These are phyloP conservation scores for Ochropacha duplaris DNA, from an alignment of 2,888 invertebrate species.

Conservation along the genomic window DNA sequence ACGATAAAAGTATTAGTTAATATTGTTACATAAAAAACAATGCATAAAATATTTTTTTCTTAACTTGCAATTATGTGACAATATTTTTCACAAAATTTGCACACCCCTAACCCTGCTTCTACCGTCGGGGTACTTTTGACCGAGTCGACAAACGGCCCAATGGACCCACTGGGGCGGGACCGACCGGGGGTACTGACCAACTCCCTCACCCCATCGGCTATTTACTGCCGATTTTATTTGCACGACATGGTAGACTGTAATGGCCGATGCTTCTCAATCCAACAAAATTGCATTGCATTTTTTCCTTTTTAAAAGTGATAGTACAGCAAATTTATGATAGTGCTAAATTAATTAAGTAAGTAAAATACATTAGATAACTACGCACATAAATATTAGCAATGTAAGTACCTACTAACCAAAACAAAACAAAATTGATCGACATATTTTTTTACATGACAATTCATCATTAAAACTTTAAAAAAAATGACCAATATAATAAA, in stretches of 20 bases:
- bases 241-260: conserved; percentile 57
- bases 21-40: too few relatives aligned
- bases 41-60: neutral
- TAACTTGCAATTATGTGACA: neutral
- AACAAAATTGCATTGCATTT: neutral
- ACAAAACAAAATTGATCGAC: too few relatives aligned
- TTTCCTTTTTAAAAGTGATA: too few relatives aligned
- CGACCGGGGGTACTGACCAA: conserved; percentile 67
- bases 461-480: too few relatives aligned
- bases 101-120: conserved; percentile 22
- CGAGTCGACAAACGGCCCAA: conserved; percentile 31
- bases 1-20: neutral
- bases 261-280: neutral
- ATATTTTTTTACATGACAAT: too few relatives aligned
- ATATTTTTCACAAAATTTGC: neutral
- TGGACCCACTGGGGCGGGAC: conserved; percentile 48
- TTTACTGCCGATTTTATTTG: conserved; percentile 70
- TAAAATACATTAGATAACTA: neutral
- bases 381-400: too few relatives aligned
- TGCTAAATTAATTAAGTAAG: too few relatives aligned
- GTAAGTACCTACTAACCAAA: too few relatives aligned
- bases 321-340: neutral
- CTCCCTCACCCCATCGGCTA: conserved; percentile 57
- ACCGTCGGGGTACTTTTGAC: conserved; percentile 27
- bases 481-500: too few relatives aligned